phyloP scores from a whole-genome alignment of 2,888 invertebrate species.

The Drosophila histrio region DNA sequence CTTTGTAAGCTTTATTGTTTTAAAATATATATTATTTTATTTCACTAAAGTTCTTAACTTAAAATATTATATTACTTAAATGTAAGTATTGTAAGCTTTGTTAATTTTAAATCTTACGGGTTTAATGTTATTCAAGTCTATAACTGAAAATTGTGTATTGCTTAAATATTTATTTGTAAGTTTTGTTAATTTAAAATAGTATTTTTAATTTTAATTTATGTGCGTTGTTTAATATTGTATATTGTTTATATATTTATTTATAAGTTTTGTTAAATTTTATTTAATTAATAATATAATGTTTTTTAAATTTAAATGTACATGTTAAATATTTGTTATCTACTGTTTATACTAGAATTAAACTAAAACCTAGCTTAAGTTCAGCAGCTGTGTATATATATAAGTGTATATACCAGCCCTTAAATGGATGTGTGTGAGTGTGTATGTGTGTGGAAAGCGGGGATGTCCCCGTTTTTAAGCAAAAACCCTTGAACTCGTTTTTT shows the following conservation, averaged over 20 bases:
- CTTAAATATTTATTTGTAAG: not conserved
- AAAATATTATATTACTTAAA: no score
- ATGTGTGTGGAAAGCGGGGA: constrained; percentile 9
- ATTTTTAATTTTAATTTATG: no score
- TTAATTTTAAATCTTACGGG: no score
- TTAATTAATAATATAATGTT: not conserved
- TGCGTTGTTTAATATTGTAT: no score
- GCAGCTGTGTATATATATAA: constrained; percentile 8
- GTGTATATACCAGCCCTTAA: not conserved
- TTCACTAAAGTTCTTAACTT: no score
- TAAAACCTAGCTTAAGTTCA: not conserved
- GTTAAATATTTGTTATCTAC: not conserved
- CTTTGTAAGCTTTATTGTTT: no score
- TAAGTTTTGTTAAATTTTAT: not conserved
- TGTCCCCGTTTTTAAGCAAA: constrained; percentile 56
- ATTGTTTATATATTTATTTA: no score
- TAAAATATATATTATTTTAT: no score
- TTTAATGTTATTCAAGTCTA: no score
- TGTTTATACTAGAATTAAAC: not conserved
- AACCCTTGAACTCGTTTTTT: constrained; percentile 79
- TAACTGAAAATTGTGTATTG: not conserved
- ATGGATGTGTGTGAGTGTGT: not conserved
- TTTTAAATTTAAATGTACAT: not conserved
- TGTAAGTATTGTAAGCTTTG: no score
- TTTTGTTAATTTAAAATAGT: not conserved